Conservation (phyloP, 2,888 invertebrate species). For the Hypercompe scribonia region DNA sequence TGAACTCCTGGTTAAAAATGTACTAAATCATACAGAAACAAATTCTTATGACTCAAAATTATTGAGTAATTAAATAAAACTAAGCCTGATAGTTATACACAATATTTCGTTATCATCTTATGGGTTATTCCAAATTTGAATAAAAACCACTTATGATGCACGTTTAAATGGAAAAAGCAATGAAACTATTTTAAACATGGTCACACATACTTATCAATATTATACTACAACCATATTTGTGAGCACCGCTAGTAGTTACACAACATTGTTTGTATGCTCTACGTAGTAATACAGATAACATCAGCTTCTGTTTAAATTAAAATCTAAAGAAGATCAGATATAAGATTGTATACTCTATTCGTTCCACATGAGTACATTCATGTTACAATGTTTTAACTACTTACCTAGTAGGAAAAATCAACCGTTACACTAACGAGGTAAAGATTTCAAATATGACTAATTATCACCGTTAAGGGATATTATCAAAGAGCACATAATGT, state of each 20-base stretch:
- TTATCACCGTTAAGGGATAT: not conserved
- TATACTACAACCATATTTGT: not conserved
- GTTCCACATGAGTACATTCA: not conserved
- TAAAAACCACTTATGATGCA: not conserved
- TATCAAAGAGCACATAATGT: not conserved
- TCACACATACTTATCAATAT: not conserved
- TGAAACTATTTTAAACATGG: not conserved
- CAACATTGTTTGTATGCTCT: not conserved
- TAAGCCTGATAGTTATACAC: not conserved
- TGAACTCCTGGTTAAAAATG: not conserved
- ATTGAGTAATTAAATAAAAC: too few species aligned
- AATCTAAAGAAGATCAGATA: not conserved
- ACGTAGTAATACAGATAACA: not conserved
- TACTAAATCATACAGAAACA: not conserved
- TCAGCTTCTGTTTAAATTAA: not conserved
- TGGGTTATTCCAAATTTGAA: not conserved
- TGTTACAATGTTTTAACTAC: not conserved
- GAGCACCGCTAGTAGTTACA: not conserved
- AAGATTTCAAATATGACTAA: not conserved
- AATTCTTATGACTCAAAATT: not conserved
- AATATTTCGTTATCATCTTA: not conserved
- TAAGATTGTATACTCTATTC: not conserved
- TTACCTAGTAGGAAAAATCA: not conserved
- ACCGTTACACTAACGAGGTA: not conserved
- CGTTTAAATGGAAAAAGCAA: not conserved